Evolutionary conservation across 2,113 vertebrate species (phyloP).

Genomic region (Sander lucioperca): DNA sequence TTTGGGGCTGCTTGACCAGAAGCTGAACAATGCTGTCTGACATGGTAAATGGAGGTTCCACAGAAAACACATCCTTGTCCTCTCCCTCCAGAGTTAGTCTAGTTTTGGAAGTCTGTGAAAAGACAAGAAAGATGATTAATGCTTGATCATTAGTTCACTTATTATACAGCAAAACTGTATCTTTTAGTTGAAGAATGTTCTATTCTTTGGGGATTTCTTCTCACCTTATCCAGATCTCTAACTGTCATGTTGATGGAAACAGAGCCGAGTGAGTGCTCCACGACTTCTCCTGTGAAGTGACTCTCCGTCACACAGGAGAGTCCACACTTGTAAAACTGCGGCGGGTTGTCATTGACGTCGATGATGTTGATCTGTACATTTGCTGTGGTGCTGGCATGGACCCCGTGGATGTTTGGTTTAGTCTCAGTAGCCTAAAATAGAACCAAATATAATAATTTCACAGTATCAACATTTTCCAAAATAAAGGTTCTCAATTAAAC

Average conservation of each 20-base stretch:
- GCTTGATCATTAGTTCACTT: not conserved
- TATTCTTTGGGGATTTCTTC: not conserved
- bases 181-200: not conserved
- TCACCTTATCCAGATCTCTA: slow-evolving; percentile 88
- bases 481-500: not conserved
- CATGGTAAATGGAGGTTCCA: slow-evolving; percentile 75
- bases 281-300: slow-evolving; percentile 83
- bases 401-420: slow-evolving; percentile 55
- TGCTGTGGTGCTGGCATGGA: slow-evolving; percentile 54
- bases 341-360: slow-evolving; percentile 90
- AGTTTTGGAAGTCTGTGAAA: slow-evolving; percentile 83
- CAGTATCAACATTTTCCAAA: not conserved
- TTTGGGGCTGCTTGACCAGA: slow-evolving; percentile 73
- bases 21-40: slow-evolving; percentile 84
- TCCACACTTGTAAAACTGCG: slow-evolving; percentile 89
- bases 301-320: slow-evolving; percentile 66
- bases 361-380: slow-evolving; percentile 83
- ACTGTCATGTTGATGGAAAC: slow-evolving; percentile 86
- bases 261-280: slow-evolving; percentile 84
- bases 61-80: slow-evolving; percentile 82
- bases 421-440: slow-evolving; percentile 78
- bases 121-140: slow-evolving; percentile 13
- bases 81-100: slow-evolving; percentile 81
- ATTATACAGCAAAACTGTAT: not conserved
- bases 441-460: not conserved